Base-by-base conservation (phyloP, 1,140 invertebrate species). In the Drosophila virilis region DNA sequence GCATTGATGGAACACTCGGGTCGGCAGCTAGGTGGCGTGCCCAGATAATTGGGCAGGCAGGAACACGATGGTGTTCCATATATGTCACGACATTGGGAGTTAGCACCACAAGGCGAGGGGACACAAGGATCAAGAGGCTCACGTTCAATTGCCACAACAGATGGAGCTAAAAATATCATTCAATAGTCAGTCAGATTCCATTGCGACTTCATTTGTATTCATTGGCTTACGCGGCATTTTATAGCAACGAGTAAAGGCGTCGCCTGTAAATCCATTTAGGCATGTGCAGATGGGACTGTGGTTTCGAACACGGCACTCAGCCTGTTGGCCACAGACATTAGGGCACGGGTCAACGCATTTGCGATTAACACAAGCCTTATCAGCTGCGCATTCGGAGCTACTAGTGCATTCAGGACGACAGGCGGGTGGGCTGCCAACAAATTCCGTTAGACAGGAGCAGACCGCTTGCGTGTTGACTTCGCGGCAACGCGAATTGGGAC, bases 1-100 rank as follows among this genome's bases (percentile, higher is more conserved):
- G 96, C 95, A 90, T 96, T 97, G 28, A 96, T 95, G 22, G 96
- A 94, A 82, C 97, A 98, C 92, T 97, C 96, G 0, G 97, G 96
- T 66, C 96, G 94, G 91, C 97, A 97, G 35, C 93, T 94, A 12
- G 96, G 96, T 51, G 96, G 96, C 3, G 94, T 94, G 6, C 97
- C 96, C 58, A 97, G 93, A 80, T 95, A 97, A 50, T 95, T 95
- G 15, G 93, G 92, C 74, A 95, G 94, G 89, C 97, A 97, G 1
- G 96, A 95, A 79, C 97, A 97, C 7, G 96, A 96, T 6, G 96
- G 96, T 64, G 96, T 95, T 17, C 94, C 95, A 71, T 96, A 95
- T 10, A 95, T 92, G 51, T 94, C 94, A 42, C 95, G 93, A 84
- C 97, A 98, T 76, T 96, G 93, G 76, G 96, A 96, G 81, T 97